Evolutionary conservation across 1,140 invertebrate genomes (phyloP).

Genomic region (Thaumetopoea pityocampa): DNA sequence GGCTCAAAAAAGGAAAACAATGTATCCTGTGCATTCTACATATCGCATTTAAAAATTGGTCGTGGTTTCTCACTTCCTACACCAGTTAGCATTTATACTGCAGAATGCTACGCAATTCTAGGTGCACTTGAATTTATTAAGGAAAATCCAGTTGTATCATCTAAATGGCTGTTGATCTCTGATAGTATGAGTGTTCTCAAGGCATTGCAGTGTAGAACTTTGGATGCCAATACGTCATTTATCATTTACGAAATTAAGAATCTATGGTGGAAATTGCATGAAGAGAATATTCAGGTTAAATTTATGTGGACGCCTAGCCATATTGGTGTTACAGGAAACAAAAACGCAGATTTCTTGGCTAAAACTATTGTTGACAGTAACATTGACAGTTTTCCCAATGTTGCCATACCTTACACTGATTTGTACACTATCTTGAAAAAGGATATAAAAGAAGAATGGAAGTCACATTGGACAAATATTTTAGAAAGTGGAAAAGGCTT

Average conservation of each 20-base stretch:
- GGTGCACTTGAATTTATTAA: neutral
- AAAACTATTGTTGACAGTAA: neutral
- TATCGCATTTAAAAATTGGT: neutral
- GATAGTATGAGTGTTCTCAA: neutral
- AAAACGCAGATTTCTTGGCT: neutral
- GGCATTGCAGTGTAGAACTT: neutral
- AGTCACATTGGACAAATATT: neutral
- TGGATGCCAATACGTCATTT: neutral
- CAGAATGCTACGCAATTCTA: neutral
- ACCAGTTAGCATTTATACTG: neutral
- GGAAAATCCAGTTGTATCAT: neutral
- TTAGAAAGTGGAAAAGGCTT: neutral
- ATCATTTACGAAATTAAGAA: neutral
- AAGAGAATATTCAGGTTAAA: neutral
- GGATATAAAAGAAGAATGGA: neutral
- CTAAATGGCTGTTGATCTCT: neutral
- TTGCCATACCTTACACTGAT: neutral
- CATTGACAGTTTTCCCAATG: neutral
- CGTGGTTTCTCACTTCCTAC: neutral
- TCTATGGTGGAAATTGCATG: neutral
- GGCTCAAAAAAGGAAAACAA: neutral
- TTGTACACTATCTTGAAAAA: neutral
- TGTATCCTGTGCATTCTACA: neutral
- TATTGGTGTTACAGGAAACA: neutral
- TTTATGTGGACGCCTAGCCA: neutral